Conservation (phyloP, 2,888 invertebrate species). For the Iselma pallidipennis region DNA sequence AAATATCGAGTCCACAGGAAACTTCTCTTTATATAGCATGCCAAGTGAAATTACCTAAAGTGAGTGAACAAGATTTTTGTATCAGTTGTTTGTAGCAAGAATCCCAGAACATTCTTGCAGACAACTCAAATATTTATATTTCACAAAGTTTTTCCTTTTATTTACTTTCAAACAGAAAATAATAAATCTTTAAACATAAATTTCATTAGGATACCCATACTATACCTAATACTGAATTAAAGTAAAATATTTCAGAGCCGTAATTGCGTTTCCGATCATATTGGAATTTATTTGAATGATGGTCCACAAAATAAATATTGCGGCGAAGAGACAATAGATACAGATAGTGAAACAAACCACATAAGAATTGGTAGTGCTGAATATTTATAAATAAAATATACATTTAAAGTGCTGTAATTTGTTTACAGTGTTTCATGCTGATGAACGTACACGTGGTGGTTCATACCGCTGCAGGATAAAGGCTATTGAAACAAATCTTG, state of each 20-base stretch:
- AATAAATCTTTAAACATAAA: too few relatives aligned
- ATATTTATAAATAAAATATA: constrained; percentile 13
- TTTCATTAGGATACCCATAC: too few relatives aligned
- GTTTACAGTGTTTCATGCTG: constrained; percentile 26
- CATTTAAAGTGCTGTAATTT: constrained; percentile 51
- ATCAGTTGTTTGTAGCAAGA: too few relatives aligned
- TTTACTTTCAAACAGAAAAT: too few relatives aligned
- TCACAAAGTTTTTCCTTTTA: too few relatives aligned
- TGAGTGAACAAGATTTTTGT: too few relatives aligned
- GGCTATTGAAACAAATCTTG: constrained; percentile 36
- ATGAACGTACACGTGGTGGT: constrained; percentile 54
- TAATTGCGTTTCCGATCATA: not conserved
- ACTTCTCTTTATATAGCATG: not conserved
- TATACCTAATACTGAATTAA: too few relatives aligned
- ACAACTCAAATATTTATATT: too few relatives aligned
- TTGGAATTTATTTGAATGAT: not conserved
- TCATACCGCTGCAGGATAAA: constrained; percentile 57
- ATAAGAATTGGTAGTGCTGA: not conserved
- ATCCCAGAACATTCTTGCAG: too few relatives aligned
- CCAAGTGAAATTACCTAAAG: not conserved
- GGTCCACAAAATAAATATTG: not conserved
- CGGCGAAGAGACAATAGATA: not conserved
- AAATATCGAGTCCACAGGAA: not conserved
- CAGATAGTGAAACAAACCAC: not conserved
- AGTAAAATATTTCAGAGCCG: not conserved